Evolutionary conservation across 2,888 invertebrate species (phyloP), one percentile per base, ranked within the genome.

Genomic region (Anaspis maculata): DNA sequence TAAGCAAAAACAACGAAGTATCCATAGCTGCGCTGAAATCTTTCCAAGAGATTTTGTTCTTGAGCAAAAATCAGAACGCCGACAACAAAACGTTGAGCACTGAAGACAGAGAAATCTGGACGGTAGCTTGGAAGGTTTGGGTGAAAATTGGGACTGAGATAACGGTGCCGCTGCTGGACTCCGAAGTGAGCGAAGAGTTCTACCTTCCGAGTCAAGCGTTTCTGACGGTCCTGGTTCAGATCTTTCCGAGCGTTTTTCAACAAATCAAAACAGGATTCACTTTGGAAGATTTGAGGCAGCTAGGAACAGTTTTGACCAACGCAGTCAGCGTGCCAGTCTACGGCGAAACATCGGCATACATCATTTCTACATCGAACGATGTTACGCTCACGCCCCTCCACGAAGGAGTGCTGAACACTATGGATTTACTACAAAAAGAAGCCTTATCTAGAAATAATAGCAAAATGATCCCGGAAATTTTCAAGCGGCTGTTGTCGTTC

Each of bases 1-100:
- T 91, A 27, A 83, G 87, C 54, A 86, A 84, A 62, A 97, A 92
- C 63, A 90, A 91, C 36, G 97, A 98, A 74, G 90, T 91, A 2
- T 94, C 96, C 0, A 74, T 97, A 49, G 92, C 96, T 2, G 95
- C 96, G 0, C 68, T 98, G 4, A 95, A 96, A 66, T 92, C 95
- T 9, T 89, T 97, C 66, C 96, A 97, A 70, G 96, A 97, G 65
- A 88, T 96, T 48, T 74, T 96, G 47, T 81, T 83, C 51, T 56
- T 70, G 26, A 77, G 75, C 51, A 79, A 78, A 55, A 57, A 59
- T 30, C 70, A 67, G 46, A n/a, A n/a, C n/a, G 47, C 30, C 29
- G 34, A 39, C 16, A 63, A 73, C 36, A 64, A 61, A 54, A 64
- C 58, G 37, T 30, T 28, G 6, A 32, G 35, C 10, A 61, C 57